Evolutionary conservation across 2,888 invertebrate species (phyloP), one percentile per base, ranked within the genome.

Genomic region (Cerceris ruficornis): DNA sequence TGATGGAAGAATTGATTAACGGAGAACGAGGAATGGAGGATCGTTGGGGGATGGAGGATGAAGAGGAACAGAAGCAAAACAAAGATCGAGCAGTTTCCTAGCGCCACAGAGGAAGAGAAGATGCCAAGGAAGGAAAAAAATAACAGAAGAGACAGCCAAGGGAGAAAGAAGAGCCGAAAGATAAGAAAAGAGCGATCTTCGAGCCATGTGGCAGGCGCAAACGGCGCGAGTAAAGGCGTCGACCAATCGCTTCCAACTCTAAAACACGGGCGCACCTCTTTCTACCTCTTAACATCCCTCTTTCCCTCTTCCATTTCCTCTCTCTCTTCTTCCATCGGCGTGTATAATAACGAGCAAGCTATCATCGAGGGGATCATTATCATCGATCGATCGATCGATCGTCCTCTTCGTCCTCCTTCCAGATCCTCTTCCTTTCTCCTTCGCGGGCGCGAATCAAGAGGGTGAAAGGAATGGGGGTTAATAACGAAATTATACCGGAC

Each of bases 131-230:
- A 13, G 58, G 50, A 66, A 14, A 54, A 11, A 67, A 17, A 54
- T 46, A 60, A 52, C 15, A 11, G 8, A 43, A 42, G 14, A 11
- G 42, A 55, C 52, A 17, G 54, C 54, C 39, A 55, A 28, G 28
- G 54, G 46, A 17, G n/a, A 50, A 59, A 28, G 17, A 59, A 42
- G 28, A 54, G 42, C 50, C 41, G 69, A 52, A 61, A 57, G 58
- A 64, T 61, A 62, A 66, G 71, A 70, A 69, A 71, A 77, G 84
- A 73, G 28, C 4, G 4, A 28, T 77, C 81, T 72, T 84, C 86
- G 83, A 81, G 85, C 84, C 89, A 90, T 90, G 89, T 89, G 89
- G 90, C 88, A 90, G 88, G 86, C 90, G 86, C 87, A 87, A 90
- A 89, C 86, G 88, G 85, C 80, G 84, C 86, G 87, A 90, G 88